Evolutionary conservation across 2,113 vertebrate species (phyloP), one percentile per base, ranked within the genome.

Genomic region (Leptobrachium leishanense): DNA sequence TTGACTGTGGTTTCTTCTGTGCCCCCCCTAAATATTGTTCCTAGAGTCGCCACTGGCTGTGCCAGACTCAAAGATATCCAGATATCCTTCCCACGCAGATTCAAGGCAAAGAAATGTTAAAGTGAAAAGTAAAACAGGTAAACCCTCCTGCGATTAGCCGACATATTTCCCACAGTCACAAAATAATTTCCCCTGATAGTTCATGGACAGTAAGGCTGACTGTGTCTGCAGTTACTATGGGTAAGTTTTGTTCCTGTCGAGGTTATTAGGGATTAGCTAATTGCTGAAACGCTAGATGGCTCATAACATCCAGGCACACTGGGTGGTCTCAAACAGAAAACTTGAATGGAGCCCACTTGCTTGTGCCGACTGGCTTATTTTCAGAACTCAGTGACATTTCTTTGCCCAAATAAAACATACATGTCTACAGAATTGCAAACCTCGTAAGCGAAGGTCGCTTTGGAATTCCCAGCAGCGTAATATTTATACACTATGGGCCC

Each of bases 291-390:
- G 71, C 77, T 79, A 57, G 69, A 39, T 66, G 70, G 41, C 13
- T 55, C 44, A 72, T 46, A 74, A 39, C 43, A 53, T 66, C 20
- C 50, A 31, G 12, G 20, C 70, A 57, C 74, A 46, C 63, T 79
- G 77, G 77, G 77, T 79, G 77, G 77, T 79, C 77, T 46, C 77
- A 79, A 79, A 73, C n/a, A 73, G 40, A 73, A 72, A 54, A 44
- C 62, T 44, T 54, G 43, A 53, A 41, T 53, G 44, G 46, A 79
- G 66, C 63, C 77, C 63, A 46, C 7, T 43, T 64, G 57, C 57
- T 65, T 79, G 76, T 78, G 40, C 10, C 50, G 57, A 59, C 67
- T 62, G 68, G 55, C n/a, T 54, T 42, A 42, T 50, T 64, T 64
- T 31, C 20, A 3, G 68, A 69, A 20, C 9, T 46, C n/a, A 9